phyloP scores from a whole-genome alignment of 1,140 invertebrate genomes.

The Melipona quadrifasciata region DNA sequence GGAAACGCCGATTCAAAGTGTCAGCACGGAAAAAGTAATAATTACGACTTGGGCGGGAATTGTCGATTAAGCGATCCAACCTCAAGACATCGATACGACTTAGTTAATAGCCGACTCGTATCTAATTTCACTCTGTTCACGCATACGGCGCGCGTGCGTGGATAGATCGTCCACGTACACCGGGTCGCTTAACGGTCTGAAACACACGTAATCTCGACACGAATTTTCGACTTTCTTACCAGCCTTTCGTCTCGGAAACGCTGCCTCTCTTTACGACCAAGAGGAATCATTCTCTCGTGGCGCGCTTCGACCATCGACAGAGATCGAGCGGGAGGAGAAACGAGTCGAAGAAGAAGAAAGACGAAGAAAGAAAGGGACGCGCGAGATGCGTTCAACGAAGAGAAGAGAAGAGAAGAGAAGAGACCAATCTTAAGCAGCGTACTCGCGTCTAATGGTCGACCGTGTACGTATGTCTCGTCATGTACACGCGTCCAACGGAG shows the following conservation, averaged over 20 bases:
- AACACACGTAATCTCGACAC: conserved; percentile 41
- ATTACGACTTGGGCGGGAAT: background rate
- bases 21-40: conserved; percentile 4
- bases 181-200: conserved; percentile 50
- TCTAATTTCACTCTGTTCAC: conserved; percentile 34
- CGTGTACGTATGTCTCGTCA: conserved; percentile 48
- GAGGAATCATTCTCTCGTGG: conserved; percentile 21
- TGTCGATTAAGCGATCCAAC: conserved; percentile 30
- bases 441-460: conserved; percentile 53
- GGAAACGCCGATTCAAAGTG: background rate
- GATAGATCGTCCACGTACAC: conserved; percentile 13
- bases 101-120: conserved; percentile 34
- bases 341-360: background rate
- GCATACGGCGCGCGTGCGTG: conserved; percentile 17
- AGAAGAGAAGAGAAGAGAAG: background rate
- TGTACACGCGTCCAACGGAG: conserved; percentile 34
- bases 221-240: conserved; percentile 49
- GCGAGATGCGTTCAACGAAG: background rate
- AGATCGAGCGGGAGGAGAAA: background rate
- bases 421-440: conserved; percentile 40
- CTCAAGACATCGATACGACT: conserved; percentile 31
- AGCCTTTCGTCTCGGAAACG: background rate
- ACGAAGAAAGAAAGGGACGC: background rate
- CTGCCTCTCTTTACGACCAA: conserved; percentile 37
- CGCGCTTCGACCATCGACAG: background rate